A percentile compares a stretch with the other conserved stretches of the same genome.
These are phyloP conservation scores for Platyrinchus mystaceus DNA, from an alignment of 2,797 vertebrate species.

Conservation along the genomic window DNA sequence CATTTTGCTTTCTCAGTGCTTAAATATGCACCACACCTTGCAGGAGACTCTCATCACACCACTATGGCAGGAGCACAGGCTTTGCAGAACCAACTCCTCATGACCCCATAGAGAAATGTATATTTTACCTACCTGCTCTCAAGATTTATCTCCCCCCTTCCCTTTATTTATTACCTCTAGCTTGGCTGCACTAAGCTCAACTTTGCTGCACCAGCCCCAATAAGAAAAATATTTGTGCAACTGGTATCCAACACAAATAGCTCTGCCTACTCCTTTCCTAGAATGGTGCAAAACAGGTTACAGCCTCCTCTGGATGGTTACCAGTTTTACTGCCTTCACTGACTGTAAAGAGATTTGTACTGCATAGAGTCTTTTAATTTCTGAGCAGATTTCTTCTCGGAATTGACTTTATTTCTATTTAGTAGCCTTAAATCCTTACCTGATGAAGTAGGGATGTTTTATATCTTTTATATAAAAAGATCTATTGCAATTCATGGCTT, in stretches of 20 bases:
- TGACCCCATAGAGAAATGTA: neutral
- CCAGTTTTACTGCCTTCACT: neutral
- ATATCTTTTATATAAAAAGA: neutral
- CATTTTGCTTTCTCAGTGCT: neutral
- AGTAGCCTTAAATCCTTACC: neutral
- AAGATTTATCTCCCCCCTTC: neutral
- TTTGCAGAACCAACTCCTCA: neutral
- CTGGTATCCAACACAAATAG: neutral
- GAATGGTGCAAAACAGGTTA: neutral
- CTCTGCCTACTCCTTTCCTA: neutral
- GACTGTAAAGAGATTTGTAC: neutral
- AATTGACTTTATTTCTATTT: neutral
- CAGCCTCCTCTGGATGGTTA: neutral
- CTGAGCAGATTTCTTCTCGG: neutral
- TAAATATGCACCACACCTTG: neutral
- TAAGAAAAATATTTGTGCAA: neutral
- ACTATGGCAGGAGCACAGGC: neutral
- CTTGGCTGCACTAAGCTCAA: neutral
- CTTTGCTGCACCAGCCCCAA: accelerated
- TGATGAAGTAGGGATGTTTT: neutral
- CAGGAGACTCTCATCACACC: neutral
- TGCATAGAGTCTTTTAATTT: neutral
- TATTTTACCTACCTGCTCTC: neutral
- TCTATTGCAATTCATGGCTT: neutral
- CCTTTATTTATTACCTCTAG: neutral